A percentile compares a stretch with the other conserved stretches of the same genome.
Conservation (phyloP, 2,113 vertebrate genomes). For the Oryzias melastigma region DNA sequence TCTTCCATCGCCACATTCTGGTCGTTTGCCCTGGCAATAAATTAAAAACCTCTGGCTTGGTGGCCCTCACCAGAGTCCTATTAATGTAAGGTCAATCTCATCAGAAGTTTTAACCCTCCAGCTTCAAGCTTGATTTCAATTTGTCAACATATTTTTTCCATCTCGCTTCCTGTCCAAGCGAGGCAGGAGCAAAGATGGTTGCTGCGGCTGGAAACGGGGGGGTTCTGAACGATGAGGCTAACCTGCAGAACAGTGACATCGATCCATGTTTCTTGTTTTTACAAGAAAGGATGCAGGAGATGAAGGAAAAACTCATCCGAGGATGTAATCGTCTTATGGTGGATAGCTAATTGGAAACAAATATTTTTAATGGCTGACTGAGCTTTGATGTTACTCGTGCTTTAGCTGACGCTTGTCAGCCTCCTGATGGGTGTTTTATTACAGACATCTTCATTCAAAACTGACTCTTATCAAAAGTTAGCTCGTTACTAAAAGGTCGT, state of each 20-base stretch:
- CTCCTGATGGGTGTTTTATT: slow-evolving; percentile 4
- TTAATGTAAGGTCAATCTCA: slow-evolving; percentile 25
- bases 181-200: too few relatives aligned
- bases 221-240: too few relatives aligned
- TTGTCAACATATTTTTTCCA: slow-evolving; percentile 8
- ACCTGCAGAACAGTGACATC: too few relatives aligned
- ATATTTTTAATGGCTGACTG: slow-evolving; percentile 20
- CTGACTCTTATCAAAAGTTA: background rate
- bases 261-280: too few relatives aligned
- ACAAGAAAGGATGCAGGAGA: background rate
- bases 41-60: slow-evolving; percentile 12
- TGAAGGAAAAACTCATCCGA: slow-evolving; percentile 1
- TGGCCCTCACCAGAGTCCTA: background rate
- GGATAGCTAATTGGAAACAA: slow-evolving; percentile 23
- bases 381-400: slow-evolving; percentile 36
- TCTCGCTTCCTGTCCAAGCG: too few relatives aligned
- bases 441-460: background rate
- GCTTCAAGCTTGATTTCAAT: background rate
- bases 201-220: too few relatives aligned
- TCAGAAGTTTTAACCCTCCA: background rate
- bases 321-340: slow-evolving; percentile 18
- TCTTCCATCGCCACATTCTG: background rate
- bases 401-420: slow-evolving; percentile 17
- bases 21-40: slow-evolving; percentile 10
- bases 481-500: too few relatives aligned